Conservation (phyloP, 2,113 vertebrate species). For the Caranx melampygus region DNA sequence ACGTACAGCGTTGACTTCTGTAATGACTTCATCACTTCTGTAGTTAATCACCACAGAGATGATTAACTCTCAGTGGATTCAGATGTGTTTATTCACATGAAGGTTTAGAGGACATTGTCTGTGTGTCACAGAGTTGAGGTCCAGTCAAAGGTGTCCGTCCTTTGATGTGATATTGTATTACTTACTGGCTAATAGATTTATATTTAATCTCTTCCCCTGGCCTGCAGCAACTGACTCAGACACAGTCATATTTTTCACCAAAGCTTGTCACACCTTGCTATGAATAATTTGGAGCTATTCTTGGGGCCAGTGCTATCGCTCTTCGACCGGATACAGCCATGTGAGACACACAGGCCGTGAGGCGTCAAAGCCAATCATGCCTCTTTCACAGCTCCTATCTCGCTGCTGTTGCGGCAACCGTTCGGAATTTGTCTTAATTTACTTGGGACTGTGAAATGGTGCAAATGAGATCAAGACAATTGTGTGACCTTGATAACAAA, state of each 20-base stretch:
- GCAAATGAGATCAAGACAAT: slow-evolving; percentile 15
- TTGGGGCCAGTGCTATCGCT: slow-evolving; percentile 62
- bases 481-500: slow-evolving; percentile 9
- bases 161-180: slow-evolving; percentile 46
- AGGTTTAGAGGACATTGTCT: neutral
- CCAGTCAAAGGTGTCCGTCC: slow-evolving; percentile 21
- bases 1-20: neutral
- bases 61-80: slow-evolving; percentile 4
- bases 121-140: slow-evolving; percentile 20
- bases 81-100: neutral
- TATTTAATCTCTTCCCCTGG: slow-evolving; percentile 45
- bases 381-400: slow-evolving; percentile 52
- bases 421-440: slow-evolving; percentile 32
- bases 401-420: slow-evolving; percentile 45
- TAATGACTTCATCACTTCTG: neutral
- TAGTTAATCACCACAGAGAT: slow-evolving; percentile 4
- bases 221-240: slow-evolving; percentile 59
- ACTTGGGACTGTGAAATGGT: neutral
- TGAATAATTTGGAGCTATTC: slow-evolving; percentile 78
- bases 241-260: slow-evolving; percentile 58
- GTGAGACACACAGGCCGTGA: slow-evolving; percentile 39
- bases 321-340: slow-evolving; percentile 51
- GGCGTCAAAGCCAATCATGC: slow-evolving; percentile 44
- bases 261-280: slow-evolving; percentile 58
- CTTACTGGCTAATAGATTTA: slow-evolving; percentile 49